Conservation (phyloP, 2,888 invertebrate genomes). For the Dicyrtoma fusca region DNA sequence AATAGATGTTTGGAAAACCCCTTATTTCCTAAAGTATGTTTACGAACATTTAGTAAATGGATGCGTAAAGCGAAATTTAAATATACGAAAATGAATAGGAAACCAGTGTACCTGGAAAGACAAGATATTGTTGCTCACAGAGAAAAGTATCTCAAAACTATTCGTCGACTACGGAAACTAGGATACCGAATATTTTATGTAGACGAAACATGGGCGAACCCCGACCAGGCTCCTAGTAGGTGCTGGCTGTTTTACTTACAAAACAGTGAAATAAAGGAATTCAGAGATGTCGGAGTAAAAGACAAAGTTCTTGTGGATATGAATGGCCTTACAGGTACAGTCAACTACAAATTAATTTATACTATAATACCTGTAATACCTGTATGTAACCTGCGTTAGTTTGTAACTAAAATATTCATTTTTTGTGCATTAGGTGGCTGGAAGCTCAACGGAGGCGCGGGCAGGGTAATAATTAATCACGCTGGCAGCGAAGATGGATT, state of each 20-base stretch:
- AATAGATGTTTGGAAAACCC: background rate
- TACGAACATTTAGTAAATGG: background rate
- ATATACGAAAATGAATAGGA: background rate
- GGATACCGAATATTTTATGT: background rate
- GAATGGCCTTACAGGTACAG: background rate
- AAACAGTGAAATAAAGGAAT: background rate
- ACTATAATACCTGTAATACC: no score
- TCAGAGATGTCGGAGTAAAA: background rate
- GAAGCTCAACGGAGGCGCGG: background rate
- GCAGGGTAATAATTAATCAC: slow-evolving; percentile 31
- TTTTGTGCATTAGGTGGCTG: slow-evolving; percentile 33
- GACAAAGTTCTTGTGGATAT: background rate
- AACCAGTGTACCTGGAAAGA: slow-evolving; percentile 1
- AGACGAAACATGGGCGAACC: background rate
- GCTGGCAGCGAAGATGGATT: slow-evolving; percentile 26
- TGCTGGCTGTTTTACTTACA: background rate
- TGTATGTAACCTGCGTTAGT: no score
- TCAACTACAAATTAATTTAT: background rate
- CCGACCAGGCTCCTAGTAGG: background rate
- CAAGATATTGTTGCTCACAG: background rate
- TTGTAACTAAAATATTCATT: no score
- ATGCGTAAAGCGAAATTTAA: background rate
- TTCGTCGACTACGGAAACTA: background rate
- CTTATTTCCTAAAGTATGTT: background rate
- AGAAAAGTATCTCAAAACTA: background rate